These are phyloP conservation scores for Teleiodes luculella DNA, from an alignment of 2,888 invertebrate genomes.

Conservation along the genomic window DNA sequence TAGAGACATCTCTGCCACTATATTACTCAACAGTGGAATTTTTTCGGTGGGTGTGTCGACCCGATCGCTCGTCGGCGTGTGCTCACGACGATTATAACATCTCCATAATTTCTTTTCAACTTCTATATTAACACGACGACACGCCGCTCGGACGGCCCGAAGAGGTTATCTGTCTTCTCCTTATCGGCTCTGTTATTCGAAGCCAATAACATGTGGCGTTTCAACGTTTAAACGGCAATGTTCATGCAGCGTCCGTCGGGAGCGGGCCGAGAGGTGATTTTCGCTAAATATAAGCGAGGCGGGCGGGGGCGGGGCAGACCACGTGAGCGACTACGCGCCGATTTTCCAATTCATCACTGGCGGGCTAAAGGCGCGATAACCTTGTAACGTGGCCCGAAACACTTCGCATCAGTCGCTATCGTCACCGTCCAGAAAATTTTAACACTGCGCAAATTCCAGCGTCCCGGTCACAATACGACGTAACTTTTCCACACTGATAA, in stretches of 20 bases:
- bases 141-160: conserved; percentile 52
- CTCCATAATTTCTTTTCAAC: conserved; percentile 44
- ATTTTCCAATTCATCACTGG: conserved; percentile 78
- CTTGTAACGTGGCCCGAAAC: conserved; percentile 74
- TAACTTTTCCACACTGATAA: conserved; percentile 70
- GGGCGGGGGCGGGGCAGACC: conserved; percentile 73
- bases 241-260: conserved; percentile 61
- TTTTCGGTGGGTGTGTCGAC: conserved; percentile 58
- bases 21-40: conserved; percentile 48
- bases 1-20: conserved; percentile 56
- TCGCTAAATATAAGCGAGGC: conserved; percentile 77
- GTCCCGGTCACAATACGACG: conserved; percentile 52
- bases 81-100: conserved; percentile 58
- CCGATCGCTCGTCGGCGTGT: conserved; percentile 64
- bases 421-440: conserved; percentile 51
- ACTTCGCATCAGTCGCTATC: conserved; percentile 55
- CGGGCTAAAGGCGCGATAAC: conserved; percentile 72
- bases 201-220: conserved; percentile 76
- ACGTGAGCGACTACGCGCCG: conserved; percentile 78
- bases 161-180: conserved; percentile 73
- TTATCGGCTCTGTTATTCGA: conserved; percentile 73
- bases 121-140: conserved; percentile 66
- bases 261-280: conserved; percentile 76
- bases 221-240: conserved; percentile 71
- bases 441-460: conserved; percentile 47